Percentiles rank a stretch among this genome's conserved stretches.
Conservation (phyloP, 2,888 invertebrate species). For the Phengaris arion region DNA sequence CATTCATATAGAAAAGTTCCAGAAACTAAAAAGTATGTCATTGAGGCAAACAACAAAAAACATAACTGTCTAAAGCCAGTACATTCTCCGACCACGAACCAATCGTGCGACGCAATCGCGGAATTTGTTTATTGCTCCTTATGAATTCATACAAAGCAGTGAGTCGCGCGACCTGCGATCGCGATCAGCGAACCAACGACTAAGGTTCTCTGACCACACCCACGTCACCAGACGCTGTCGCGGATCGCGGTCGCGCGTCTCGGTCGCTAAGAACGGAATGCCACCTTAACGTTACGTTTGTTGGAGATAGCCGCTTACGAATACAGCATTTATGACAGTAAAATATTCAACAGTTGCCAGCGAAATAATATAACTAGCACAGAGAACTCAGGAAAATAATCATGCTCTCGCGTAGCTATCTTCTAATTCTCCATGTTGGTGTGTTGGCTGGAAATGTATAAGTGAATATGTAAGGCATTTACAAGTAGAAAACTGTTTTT, state of each 20-base stretch:
- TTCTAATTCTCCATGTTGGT: slow-evolving; percentile 27
- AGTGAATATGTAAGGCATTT: slow-evolving; percentile 28
- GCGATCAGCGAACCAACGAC: too few species aligned
- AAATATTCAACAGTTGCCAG: slow-evolving; percentile 31
- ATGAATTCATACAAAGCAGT: too few species aligned
- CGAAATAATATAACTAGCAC: slow-evolving; percentile 31
- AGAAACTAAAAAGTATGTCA: slow-evolving; percentile 16
- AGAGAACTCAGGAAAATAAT: slow-evolving; percentile 28
- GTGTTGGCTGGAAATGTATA: slow-evolving; percentile 28
- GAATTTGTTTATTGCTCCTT: too few species aligned
- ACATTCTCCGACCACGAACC: too few species aligned
- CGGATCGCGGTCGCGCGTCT: too few species aligned
- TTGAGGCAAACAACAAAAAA: slow-evolving; percentile 17
- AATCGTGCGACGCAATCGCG: too few species aligned
- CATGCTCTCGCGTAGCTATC: slow-evolving; percentile 29
- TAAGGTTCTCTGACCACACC: too few species aligned
- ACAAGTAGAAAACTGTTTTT: slow-evolving; percentile 26
- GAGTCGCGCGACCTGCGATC: too few species aligned
- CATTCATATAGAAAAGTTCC: slow-evolving; percentile 1
- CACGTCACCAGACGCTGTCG: too few species aligned
- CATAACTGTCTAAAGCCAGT: neutral
- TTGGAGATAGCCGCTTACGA: slow-evolving; percentile 26
- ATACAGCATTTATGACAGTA: slow-evolving; percentile 28
- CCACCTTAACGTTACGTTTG: slow-evolving; percentile 4
- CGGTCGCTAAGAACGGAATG: neutral